phyloP scores from a whole-genome alignment of 2,797 vertebrate genomes.

The Myotis planiceps region DNA sequence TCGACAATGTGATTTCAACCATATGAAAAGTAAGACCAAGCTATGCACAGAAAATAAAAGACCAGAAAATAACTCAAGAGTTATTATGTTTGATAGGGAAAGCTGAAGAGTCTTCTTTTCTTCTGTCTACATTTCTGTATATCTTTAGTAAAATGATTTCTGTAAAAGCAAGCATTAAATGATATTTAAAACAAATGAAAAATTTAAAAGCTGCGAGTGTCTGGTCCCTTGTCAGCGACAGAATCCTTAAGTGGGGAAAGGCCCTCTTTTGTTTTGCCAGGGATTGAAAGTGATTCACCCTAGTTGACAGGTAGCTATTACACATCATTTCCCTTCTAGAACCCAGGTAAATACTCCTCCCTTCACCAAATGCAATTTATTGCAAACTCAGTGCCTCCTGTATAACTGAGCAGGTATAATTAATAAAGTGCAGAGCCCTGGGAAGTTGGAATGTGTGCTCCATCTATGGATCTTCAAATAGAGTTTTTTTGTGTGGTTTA shows the following conservation, averaged over 20 bases:
- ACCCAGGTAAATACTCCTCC: neutral
- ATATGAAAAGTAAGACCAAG: neutral
- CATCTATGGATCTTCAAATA: neutral
- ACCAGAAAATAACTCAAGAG: neutral
- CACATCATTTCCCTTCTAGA: neutral
- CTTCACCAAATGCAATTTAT: neutral
- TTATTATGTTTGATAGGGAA: neutral
- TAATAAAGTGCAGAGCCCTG: conserved; percentile 27
- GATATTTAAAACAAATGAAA: conserved; percentile 27
- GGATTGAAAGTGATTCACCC: neutral
- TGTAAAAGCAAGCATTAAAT: neutral
- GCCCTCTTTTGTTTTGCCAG: neutral
- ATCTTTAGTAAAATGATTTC: neutral
- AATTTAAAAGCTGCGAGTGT: neutral
- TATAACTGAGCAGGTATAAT: conserved; percentile 52
- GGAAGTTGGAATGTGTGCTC: neutral
- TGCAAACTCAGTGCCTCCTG: neutral
- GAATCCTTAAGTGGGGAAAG: neutral
- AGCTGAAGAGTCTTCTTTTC: neutral
- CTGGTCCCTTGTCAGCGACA: neutral
- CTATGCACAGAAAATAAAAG: neutral
- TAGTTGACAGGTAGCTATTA: conserved; percentile 24
- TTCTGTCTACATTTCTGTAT: neutral
- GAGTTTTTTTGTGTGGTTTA: neutral
- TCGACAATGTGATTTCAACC: neutral